Conservation (phyloP, 2,113 vertebrate genomes). For the Zingel zingel region DNA sequence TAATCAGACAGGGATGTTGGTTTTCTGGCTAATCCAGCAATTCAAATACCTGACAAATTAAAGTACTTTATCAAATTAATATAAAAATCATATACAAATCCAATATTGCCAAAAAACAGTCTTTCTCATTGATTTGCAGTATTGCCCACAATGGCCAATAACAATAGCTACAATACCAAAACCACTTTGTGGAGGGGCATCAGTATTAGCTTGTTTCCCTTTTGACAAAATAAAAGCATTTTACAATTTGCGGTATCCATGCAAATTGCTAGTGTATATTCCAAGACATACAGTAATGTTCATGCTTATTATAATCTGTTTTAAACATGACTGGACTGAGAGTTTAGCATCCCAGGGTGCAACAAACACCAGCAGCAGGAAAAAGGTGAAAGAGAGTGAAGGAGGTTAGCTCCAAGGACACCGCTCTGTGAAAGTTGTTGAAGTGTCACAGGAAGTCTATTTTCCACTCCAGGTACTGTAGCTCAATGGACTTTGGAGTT, state of each 20-base stretch:
- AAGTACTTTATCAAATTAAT: constrained; percentile 38
- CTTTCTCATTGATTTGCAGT: constrained; percentile 19
- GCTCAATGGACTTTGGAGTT: constrained; percentile 58
- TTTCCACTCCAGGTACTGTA: constrained; percentile 74
- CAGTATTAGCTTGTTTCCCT: not conserved
- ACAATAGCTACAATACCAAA: too few relatives aligned
- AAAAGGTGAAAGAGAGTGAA: constrained; percentile 14
- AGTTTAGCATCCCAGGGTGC: not conserved
- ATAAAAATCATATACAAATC: constrained; percentile 27
- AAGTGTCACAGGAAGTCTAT: constrained; percentile 73
- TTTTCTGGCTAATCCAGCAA: constrained; percentile 3
- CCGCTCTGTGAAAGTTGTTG: constrained; percentile 37
- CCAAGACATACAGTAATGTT: not conserved
- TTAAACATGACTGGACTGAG: not conserved
- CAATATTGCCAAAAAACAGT: constrained; percentile 35
- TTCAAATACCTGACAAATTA: constrained; percentile 42
- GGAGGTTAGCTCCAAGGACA: constrained; percentile 56
- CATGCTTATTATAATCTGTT: not conserved
- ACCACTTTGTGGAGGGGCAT: not conserved
- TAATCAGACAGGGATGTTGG: not conserved
- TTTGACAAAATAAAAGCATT: not conserved
- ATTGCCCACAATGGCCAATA: not conserved
- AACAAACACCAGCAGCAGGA: not conserved
- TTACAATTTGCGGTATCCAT: not conserved
- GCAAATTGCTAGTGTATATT: not conserved